Conservation (phyloP, 2,888 invertebrate species). For the Andricus curvator region DNA sequence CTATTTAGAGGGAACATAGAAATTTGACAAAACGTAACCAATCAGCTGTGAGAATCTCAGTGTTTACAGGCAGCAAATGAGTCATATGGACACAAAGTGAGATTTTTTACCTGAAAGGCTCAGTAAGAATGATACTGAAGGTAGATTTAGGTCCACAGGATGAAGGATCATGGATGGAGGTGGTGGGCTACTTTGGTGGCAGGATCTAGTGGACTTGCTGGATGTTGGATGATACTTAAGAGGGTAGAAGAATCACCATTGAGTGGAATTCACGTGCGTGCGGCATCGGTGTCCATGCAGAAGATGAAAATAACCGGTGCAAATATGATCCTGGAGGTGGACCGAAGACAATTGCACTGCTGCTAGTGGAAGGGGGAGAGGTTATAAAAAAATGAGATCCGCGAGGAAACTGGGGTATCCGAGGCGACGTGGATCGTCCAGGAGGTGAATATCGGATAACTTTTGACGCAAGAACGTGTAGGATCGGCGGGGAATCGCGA, state of each 20-base stretch:
- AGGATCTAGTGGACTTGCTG: constrained; percentile 35
- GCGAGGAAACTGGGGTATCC: constrained; percentile 26
- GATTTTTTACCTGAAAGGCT: neutral
- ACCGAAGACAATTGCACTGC: constrained; percentile 44
- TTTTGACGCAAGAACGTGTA: constrained; percentile 2
- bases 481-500: constrained; percentile 37
- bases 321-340: constrained; percentile 30
- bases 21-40: neutral
- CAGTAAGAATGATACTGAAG: neutral
- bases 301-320: constrained; percentile 31
- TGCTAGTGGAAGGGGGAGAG: constrained; percentile 49
- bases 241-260: constrained; percentile 44
- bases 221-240: constrained; percentile 39
- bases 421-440: constrained; percentile 30
- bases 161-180: constrained; percentile 30
- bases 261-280: constrained; percentile 41
- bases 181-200: constrained; percentile 29
- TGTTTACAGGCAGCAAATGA: constrained; percentile 21
- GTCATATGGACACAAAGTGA: neutral
- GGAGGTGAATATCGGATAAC: constrained; percentile 2
- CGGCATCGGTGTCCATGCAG: constrained; percentile 30
- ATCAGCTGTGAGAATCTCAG: neutral
- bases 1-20: neutral
- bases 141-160: constrained; percentile 12
- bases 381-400: constrained; percentile 58